Conservation (phyloP, 2,888 invertebrate species). For the Ophraella communa region DNA sequence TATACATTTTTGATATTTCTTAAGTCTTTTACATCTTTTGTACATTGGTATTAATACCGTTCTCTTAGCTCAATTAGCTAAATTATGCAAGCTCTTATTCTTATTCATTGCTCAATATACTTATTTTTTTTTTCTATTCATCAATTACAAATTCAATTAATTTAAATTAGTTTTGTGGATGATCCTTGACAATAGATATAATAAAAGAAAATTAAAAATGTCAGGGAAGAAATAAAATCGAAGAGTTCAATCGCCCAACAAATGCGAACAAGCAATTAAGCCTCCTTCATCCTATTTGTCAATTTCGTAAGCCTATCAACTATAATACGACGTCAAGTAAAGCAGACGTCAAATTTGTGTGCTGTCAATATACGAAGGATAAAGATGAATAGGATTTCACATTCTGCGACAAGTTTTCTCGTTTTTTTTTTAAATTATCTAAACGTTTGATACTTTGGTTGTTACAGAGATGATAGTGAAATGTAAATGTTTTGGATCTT, state of each 20-base stretch:
- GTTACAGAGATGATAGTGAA: no score
- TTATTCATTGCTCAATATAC: no score
- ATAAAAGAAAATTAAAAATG: background rate
- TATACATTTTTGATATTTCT: no score
- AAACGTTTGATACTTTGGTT: background rate
- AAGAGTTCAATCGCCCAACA: slow-evolving; percentile 41
- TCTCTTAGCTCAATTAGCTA: no score
- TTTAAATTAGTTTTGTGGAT: no score
- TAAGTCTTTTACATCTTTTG: no score
- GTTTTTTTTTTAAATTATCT: background rate
- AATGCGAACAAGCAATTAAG: slow-evolving; percentile 56
- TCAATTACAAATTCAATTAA: no score
- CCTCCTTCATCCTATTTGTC: slow-evolving; percentile 58
- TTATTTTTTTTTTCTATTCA: no score
- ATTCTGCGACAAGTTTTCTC: slow-evolving; percentile 1
- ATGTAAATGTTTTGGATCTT: no score
- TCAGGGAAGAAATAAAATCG: slow-evolving; percentile 9
- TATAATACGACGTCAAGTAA: slow-evolving; percentile 56
- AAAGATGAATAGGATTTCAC: slow-evolving; percentile 31
- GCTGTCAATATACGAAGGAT: slow-evolving; percentile 53
- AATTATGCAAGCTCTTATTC: no score
- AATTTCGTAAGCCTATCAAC: slow-evolving; percentile 59
- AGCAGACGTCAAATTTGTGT: slow-evolving; percentile 57
- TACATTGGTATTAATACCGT: no score
- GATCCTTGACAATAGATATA: no score